phyloP scores from a whole-genome alignment of 2,797 vertebrate genomes.

The Nannoperca obscura region DNA sequence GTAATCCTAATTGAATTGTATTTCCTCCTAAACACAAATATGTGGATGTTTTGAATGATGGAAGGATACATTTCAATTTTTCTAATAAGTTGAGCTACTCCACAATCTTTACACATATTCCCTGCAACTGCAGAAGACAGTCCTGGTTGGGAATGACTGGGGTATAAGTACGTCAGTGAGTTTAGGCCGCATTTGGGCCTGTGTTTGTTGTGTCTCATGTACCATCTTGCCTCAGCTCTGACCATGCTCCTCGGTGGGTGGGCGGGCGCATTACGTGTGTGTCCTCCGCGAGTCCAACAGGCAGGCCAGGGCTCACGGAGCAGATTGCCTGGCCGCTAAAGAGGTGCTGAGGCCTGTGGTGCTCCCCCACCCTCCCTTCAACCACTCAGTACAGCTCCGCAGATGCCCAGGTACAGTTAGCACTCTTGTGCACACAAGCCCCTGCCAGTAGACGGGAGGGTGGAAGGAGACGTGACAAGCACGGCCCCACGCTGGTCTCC shows the following conservation, averaged over 20 bases:
- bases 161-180: slow-evolving; percentile 29
- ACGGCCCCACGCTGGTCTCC: slow-evolving; percentile 81
- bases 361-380: slow-evolving; percentile 53
- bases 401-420: slow-evolving; percentile 84
- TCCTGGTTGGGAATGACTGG: slow-evolving; percentile 27
- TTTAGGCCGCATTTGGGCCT: slow-evolving; percentile 31
- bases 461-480: slow-evolving; percentile 81
- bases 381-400: slow-evolving; percentile 74
- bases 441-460: slow-evolving; percentile 66
- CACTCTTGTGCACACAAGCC: slow-evolving; percentile 62
- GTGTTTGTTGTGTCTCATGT: slow-evolving; percentile 67
- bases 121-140: background rate
- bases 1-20: background rate
- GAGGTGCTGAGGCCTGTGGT: slow-evolving; percentile 75
- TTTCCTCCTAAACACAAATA: background rate
- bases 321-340: slow-evolving; percentile 88
- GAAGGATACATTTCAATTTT: background rate
- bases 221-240: slow-evolving; percentile 64
- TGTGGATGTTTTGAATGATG: no score
- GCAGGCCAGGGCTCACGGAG: slow-evolving; percentile 63
- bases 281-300: slow-evolving; percentile 51
- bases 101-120: background rate
- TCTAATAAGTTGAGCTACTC: background rate
- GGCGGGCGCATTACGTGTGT: slow-evolving; percentile 28
- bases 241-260: slow-evolving; percentile 61